Percentiles rank a stretch among this genome's conserved stretches.
Evolutionary conservation across 2,888 invertebrate species (phyloP).

Genomic region (Acronicta leporina): DNA sequence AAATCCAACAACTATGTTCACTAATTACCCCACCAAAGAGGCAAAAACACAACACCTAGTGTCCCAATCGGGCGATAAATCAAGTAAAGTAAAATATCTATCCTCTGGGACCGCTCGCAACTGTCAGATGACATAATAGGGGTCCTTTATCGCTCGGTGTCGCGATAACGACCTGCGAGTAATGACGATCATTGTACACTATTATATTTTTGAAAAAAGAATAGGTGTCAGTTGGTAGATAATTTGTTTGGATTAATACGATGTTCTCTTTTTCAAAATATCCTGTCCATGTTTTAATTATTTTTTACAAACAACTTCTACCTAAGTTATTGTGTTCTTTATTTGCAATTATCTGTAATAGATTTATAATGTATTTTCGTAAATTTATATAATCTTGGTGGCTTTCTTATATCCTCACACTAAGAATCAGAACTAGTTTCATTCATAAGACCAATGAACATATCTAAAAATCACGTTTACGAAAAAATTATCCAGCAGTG

Average conservation of each 20-base stretch:
- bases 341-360: no score
- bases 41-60: constrained; percentile 67
- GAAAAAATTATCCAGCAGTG: not conserved
- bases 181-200: constrained; percentile 51
- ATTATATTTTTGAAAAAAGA: constrained; percentile 37
- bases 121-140: constrained; percentile 80
- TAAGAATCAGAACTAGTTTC: no score
- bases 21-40: constrained; percentile 67
- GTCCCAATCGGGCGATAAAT: constrained; percentile 77
- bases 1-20: constrained; percentile 47
- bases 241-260: constrained; percentile 11
- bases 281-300: no score
- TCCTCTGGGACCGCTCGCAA: constrained; percentile 72
- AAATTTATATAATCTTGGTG: no score
- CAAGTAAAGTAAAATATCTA: constrained; percentile 80
- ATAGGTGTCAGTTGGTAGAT: constrained; percentile 18
- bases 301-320: no score
- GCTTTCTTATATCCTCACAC: no score
- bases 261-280: not conserved
- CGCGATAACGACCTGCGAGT: constrained; percentile 66
- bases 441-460: no score
- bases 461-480: no score
- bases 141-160: constrained; percentile 69
- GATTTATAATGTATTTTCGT: no score
- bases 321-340: no score